Evolutionary conservation across 1,140 invertebrate species (phyloP).

Genomic region (Micrasema longulum): DNA sequence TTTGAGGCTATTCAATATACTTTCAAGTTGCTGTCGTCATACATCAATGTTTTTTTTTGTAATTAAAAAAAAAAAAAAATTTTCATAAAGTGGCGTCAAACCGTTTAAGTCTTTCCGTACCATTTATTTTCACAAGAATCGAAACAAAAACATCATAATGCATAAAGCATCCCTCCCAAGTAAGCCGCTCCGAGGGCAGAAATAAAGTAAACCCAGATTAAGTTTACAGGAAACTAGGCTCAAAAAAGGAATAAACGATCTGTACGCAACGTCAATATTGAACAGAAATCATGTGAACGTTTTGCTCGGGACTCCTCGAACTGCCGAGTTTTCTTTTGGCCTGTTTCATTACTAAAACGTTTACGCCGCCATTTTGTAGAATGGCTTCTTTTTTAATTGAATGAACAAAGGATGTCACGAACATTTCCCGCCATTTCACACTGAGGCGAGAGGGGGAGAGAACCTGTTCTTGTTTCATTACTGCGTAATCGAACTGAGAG

Average conservation of each 20-base stretch:
- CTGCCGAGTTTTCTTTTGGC: too few species aligned
- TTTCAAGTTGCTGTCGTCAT: too few species aligned
- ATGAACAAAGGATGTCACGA: slow-evolving; percentile 50
- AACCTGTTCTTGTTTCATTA: slow-evolving; percentile 17
- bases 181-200: slow-evolving; percentile 14
- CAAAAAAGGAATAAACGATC: too few species aligned
- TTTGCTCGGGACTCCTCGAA: too few species aligned
- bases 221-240: too few species aligned
- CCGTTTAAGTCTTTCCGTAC: slow-evolving; percentile 19
- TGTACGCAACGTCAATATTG: too few species aligned
- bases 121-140: slow-evolving; percentile 25
- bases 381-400: slow-evolving; percentile 50
- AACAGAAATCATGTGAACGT: too few species aligned
- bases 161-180: slow-evolving; percentile 15
- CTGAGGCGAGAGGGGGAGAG: not conserved
- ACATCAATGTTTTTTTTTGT: too few species aligned
- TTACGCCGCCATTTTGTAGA: slow-evolving; percentile 29
- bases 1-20: too few species aligned
- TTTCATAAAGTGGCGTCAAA: slow-evolving; percentile 9
- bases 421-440: slow-evolving; percentile 31
- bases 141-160: slow-evolving; percentile 27
- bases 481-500: slow-evolving; percentile 27
- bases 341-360: too few species aligned
- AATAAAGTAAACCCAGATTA: too few species aligned
- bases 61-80: too few species aligned